Base-by-base conservation (phyloP, 2,888 invertebrate species). In the Baronia brevicornis region DNA sequence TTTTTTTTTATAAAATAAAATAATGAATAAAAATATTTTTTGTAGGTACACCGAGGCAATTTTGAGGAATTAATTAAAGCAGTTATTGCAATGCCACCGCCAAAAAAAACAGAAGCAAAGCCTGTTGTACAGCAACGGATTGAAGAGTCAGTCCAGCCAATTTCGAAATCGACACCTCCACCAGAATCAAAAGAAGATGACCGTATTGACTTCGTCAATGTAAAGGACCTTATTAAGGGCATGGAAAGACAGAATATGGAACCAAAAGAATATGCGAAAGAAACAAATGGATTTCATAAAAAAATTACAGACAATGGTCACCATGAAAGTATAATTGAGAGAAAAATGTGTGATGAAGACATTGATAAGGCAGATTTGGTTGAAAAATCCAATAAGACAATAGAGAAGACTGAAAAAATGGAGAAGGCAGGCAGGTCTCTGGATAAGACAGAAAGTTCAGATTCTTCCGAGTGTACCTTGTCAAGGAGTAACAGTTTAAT, bases 141-240 rank as follows among this genome's bases (percentile, higher is more conserved):
- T 2, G 77, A 73, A 18, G 74, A 79, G 43, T 49, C 64, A 2
- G 22, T 31, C 0, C 71, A 70, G 41, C 42, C 54, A 0, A 35
- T 43, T 1, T 23, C 51, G 0, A 73, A 67, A 39, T 49, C 58
- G 0, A 49, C 57, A 50, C 60, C 51, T 1, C 36, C 46, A 8
- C 44, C 51, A 2, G 77, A 77, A 35, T 48, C 57, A 0, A 78
- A 69, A 63, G 78, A 86, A 37, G 84, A 85, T 41, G 78, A 85
- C 32, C 71, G 84, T 38, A 80, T 84, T 18, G 86, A 86, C 37
- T 85, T 84, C 32, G 75, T 86, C n/a, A 85, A 86, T 36, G 88
- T 89, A 8, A 86, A 86, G 60, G 87, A 88, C 51, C 62, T 89
- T 6, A 86, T 89, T 23, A 88, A 88, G 57, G 89, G 88, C 44